Evolutionary conservation across 2,797 vertebrate genomes (phyloP), one percentile per base, ranked within the genome.

Genomic region (Synaphobranchus kaupii): DNA sequence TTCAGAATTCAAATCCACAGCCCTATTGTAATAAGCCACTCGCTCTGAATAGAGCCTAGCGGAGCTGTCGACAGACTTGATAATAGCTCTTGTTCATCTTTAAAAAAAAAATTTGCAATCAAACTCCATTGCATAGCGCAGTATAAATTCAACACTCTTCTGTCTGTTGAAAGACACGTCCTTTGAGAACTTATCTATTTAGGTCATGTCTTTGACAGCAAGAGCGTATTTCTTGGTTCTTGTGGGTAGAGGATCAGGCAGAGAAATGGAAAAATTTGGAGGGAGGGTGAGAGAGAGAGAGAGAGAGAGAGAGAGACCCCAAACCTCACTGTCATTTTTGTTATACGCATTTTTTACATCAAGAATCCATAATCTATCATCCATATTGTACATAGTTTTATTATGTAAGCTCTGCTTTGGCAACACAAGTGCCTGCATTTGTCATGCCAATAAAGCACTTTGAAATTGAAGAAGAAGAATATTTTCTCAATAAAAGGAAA

Each of bases 111-210:
- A 47, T 47, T 7, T 22, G 76, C 6, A 22, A 80, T 47, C 76
- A 80, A 47, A 80, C 9, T 5, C 76, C 76, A 47, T 39, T 47
- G 20, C 44, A 15, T 47, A 73, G 15, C 31, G 39, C 66, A 8
- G 28, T 39, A 34, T 34, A 78, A 78, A 78, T 47, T 83, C n/a
- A 83, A n/a, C 47, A 28, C 25, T 47, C 20, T 28, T 82, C 73
- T 85, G 82, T 60, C 50, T 85, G 34, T 82, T 12, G 13, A 84
- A 68, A 50, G 82, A 56, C 66, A 48, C 83, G 48, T 82, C 50
- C 34, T 31, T 54, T 81, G 56, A 63, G 83, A 20, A 20, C 44
- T 56, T 12, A 48, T 56, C 58, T 63, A 85, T 85, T 81, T 88
- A 54, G 84, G 71, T 81, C 44, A 50, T 80, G 58, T 80, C 58